A percentile compares a stretch with the other conserved stretches of the same genome.
These are phyloP conservation scores for Girardinichthys multiradiatus DNA, from an alignment of 2,113 vertebrate species.

Conservation along the genomic window DNA sequence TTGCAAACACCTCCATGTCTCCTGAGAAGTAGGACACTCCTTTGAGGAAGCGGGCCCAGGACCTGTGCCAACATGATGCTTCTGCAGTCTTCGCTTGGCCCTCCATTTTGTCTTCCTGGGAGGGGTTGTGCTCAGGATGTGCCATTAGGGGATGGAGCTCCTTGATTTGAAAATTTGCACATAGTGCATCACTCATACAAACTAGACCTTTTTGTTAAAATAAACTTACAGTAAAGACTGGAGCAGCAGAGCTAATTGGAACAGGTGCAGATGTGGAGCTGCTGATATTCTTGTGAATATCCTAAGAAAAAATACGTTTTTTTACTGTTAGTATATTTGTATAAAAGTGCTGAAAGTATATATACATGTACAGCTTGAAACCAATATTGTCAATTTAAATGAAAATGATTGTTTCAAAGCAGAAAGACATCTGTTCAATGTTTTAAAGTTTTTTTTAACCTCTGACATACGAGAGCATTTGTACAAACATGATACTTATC, in stretches of 20 bases:
- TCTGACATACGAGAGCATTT: neutral
- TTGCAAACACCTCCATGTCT: constrained; percentile 77
- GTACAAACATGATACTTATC: neutral
- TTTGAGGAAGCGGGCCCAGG: constrained; percentile 52
- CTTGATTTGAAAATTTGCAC: constrained; percentile 32
- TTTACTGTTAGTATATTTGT: neutral
- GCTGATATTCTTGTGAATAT: constrained; percentile 56
- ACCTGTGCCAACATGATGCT: constrained; percentile 5
- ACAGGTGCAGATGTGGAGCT: constrained; percentile 1
- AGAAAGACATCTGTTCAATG: neutral
- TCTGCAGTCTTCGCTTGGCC: neutral
- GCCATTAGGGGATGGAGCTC: constrained; percentile 78
- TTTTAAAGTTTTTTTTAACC: neutral
- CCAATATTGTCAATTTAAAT: neutral
- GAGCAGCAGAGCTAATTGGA: neutral
- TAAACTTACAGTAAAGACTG: constrained; percentile 45
- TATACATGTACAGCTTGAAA: neutral
- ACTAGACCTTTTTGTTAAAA: neutral
- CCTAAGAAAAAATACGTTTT: constrained; percentile 31
- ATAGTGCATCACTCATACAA: too few species aligned
- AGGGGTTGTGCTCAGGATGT: constrained; percentile 8
- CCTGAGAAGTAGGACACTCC: constrained; percentile 75
- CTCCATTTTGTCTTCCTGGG: constrained; percentile 11
- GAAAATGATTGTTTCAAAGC: neutral
- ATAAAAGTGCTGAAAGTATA: neutral